A percentile compares a stretch with the other conserved stretches of the same genome.
Conservation (phyloP, 2,888 invertebrate species). For the Lasioglossum marginatum region DNA sequence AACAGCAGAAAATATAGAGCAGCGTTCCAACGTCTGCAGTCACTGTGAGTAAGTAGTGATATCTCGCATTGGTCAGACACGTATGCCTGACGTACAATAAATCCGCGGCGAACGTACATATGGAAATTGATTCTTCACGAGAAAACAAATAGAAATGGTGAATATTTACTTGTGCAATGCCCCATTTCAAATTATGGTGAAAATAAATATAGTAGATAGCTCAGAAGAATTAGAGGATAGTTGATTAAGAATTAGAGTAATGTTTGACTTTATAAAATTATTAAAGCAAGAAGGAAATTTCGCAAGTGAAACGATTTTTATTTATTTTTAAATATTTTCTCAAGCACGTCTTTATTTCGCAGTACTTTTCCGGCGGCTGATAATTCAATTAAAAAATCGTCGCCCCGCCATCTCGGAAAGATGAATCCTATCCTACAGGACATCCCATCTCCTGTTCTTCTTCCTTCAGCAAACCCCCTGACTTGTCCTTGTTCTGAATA, state of each 20-base stretch:
- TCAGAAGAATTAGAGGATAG: too few species aligned
- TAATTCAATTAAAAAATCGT: constrained; percentile 71
- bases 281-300: too few species aligned
- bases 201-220: too few species aligned
- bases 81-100: background rate
- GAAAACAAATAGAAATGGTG: background rate
- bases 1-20: background rate
- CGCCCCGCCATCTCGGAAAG: constrained; percentile 17
- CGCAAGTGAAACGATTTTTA: too few species aligned
- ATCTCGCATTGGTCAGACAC: constrained; percentile 1
- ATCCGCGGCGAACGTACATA: background rate
- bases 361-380: constrained; percentile 32
- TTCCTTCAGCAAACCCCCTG: too few species aligned
- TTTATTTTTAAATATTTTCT: too few species aligned
- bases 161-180: too few species aligned
- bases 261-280: too few species aligned
- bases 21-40: background rate
- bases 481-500: constrained; percentile 30
- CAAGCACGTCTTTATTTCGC: background rate
- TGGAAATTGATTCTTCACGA: background rate
- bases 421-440: constrained; percentile 18
- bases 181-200: too few species aligned
- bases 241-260: too few species aligned
- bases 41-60: background rate
- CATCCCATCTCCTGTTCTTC: background rate